Base-by-base conservation (phyloP, 1,140 invertebrate species). In the Reticulitermes speratus region DNA sequence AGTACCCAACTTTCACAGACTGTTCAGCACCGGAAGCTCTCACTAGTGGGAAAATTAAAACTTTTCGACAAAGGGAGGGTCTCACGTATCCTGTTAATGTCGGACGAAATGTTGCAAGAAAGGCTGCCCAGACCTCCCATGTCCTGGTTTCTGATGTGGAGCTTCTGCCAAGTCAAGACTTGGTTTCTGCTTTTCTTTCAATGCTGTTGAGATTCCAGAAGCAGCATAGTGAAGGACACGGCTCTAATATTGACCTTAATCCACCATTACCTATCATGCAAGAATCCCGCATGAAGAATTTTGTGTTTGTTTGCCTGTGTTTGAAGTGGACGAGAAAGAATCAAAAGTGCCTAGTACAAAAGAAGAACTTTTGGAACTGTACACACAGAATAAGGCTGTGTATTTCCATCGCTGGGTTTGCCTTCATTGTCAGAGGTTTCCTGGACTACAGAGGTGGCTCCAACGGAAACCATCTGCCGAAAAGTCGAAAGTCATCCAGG, bases 121-220 rank as follows among this genome's bases (percentile, higher is more conserved):
- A 91, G 82, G 92, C 93, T 25, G 93, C 95, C 2, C 90, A 89
- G 48, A 95, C 95, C 19, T 90, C 92, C 85, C 94, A 95, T 89
- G 94, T 97, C 85, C 90, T 97, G 88, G 96, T 96, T 0, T 95
- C 94, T 12, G 96, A 97, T 89, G 94, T 96, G 86, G 95, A 97
- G 90, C 91, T 97, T 85, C 92, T 96, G 84, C 95, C 95, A 0
- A 96, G 95, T 88, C 90, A 93, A 55, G 92, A 92, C 87, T 90
- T 96, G 85, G 94, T 95, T 2, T 91, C 91, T 14, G 93, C 92
- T 87, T 95, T 96, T 88, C 88, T 94, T 9, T 89, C 92, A 86
- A 94, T 95, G 94, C 89, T 95, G 1, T 90, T 90, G 86, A 89
- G 88, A 8, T 89, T 90, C 59, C 91, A 88, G 89, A 91, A 89